These are phyloP conservation scores for Macrosoma leucophasiata DNA, from an alignment of 2,888 invertebrate species.

Conservation along the genomic window DNA sequence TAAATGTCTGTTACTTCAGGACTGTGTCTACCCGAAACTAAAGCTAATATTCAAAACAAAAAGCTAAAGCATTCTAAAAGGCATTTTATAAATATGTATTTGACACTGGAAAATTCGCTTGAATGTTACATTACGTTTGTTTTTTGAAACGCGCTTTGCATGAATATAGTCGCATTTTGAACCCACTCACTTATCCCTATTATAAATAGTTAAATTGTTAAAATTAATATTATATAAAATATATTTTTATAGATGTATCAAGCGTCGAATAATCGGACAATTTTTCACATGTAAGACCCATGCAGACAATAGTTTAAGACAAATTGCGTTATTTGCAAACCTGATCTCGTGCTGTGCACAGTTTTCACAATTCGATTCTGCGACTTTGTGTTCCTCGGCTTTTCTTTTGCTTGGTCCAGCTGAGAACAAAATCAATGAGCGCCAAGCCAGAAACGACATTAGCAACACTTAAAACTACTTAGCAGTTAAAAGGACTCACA, in stretches of 20 bases:
- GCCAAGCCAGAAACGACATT: constrained; percentile 50
- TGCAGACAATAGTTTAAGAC: constrained; percentile 38
- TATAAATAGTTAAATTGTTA: constrained; percentile 10
- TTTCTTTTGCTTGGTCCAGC: constrained; percentile 57
- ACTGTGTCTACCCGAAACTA: constrained; percentile 8
- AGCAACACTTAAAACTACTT: no score
- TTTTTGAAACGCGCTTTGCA: constrained; percentile 24
- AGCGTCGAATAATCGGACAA: constrained; percentile 18
- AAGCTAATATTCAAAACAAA: constrained; percentile 3
- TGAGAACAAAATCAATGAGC: constrained; percentile 65
- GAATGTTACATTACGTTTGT: constrained; percentile 10
- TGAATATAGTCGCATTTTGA: constrained; percentile 17
- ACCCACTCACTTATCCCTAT: constrained; percentile 5
- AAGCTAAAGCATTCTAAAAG: constrained; percentile 17
- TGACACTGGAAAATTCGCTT: constrained; percentile 24
- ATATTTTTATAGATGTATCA: constrained; percentile 10
- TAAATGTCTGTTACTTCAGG: constrained; percentile 2
- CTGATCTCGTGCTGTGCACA: constrained; percentile 51
- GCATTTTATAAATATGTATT: constrained; percentile 9
- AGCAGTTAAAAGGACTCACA: no score
- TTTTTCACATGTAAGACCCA: constrained; percentile 30
- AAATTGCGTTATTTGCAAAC: constrained; percentile 51
- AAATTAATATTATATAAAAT: constrained; percentile 7
- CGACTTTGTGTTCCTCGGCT: constrained; percentile 34
- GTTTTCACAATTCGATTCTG: constrained; percentile 42